These are phyloP conservation scores for Mizuhopecten yessoensis DNA, from an alignment of 1,140 invertebrate genomes.

Conservation along the genomic window DNA sequence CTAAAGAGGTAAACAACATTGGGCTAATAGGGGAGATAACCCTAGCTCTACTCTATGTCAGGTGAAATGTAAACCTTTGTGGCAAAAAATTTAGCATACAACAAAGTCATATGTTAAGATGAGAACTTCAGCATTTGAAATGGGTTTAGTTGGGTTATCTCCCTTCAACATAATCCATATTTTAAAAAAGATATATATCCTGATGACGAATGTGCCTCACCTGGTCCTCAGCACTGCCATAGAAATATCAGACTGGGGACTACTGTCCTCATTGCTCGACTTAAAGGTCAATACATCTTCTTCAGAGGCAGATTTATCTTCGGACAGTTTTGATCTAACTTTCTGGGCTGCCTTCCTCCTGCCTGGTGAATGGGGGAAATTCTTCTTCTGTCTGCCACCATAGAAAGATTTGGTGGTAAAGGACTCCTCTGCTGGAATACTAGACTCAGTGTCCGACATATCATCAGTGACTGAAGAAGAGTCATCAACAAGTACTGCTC, in stretches of 20 bases:
- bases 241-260: not conserved
- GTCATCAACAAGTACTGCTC: not conserved
- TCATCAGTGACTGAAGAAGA: not conserved
- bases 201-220: not conserved
- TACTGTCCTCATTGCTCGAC: not conserved
- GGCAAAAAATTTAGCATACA: no score
- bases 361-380: conserved; percentile 57
- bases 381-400: conserved; percentile 59
- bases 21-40: no score
- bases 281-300: not conserved
- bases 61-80: no score
- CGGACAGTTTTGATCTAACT: conserved; percentile 50
- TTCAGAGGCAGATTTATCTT: conserved; percentile 41
- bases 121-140: no score
- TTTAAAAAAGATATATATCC: no score
- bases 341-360: conserved; percentile 47
- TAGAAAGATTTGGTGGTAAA: conserved; percentile 58
- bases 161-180: no score
- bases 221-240: conserved; percentile 4
- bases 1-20: no score
- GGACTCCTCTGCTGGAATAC: conserved; percentile 1
- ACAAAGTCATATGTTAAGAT: no score
- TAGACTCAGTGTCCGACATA: not conserved
- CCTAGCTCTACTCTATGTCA: no score
- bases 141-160: no score